These are phyloP conservation scores for Tylochromis polylepis DNA, from an alignment of 2,113 vertebrate genomes.

Conservation along the genomic window DNA sequence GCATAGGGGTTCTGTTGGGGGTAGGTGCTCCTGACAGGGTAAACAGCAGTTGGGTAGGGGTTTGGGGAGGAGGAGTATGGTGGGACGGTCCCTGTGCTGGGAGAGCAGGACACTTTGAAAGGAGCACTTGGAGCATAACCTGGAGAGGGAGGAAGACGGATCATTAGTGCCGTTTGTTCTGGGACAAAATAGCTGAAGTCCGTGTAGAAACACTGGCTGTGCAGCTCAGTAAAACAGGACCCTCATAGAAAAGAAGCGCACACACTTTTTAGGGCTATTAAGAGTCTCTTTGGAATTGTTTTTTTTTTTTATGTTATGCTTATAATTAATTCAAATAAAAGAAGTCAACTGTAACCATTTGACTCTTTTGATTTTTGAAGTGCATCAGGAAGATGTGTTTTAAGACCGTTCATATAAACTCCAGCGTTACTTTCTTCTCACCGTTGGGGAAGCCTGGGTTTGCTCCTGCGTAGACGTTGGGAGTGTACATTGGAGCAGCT, in stretches of 20 bases:
- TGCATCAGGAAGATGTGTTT: not conserved
- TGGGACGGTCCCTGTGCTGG: slow-evolving; percentile 88
- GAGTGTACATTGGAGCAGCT: slow-evolving; percentile 89
- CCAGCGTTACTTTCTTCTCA: slow-evolving; percentile 32
- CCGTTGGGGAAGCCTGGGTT: slow-evolving; percentile 90
- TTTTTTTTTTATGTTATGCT: rapidly evolving
- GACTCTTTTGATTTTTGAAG: not conserved
- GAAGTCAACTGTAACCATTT: not conserved
- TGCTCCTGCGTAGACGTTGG: slow-evolving; percentile 87
- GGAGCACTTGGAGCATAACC: slow-evolving; percentile 92
- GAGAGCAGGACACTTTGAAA: slow-evolving; percentile 97
- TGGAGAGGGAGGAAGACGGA: slow-evolving; percentile 6
- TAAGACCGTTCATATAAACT: not conserved
- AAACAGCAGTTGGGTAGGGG: slow-evolving; percentile 89
- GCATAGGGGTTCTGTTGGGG: slow-evolving; percentile 95
- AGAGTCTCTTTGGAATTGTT: not conserved
- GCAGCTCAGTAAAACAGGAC: not conserved
- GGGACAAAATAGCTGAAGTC: not conserved
- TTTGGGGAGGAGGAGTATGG: slow-evolving; percentile 91
- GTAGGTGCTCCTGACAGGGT: slow-evolving; percentile 94
- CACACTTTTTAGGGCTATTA: not conserved
- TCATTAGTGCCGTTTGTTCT: not conserved
- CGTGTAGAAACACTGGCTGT: not conserved
- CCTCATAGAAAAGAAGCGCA: not conserved
- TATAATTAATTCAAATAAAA: not conserved